These are phyloP conservation scores for Drosophila setifemur DNA, from an alignment of 1,140 invertebrate species.

Conservation along the genomic window DNA sequence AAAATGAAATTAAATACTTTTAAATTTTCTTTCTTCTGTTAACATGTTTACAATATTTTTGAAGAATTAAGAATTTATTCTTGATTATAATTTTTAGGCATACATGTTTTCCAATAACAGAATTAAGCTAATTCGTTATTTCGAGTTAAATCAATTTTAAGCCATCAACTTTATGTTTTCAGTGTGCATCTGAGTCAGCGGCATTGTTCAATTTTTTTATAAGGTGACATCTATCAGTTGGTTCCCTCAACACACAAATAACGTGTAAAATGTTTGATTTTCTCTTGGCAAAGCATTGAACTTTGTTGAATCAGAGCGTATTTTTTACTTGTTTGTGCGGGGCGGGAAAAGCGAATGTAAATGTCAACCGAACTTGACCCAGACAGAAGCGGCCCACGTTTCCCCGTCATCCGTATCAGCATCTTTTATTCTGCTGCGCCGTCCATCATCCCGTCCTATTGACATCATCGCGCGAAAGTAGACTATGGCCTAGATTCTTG, in stretches of 20 bases:
- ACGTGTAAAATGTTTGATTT: conserved; percentile 35
- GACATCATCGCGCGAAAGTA: conserved; percentile 52
- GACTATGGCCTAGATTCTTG: conserved; percentile 41
- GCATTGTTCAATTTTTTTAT: conserved; percentile 23
- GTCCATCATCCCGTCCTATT: conserved; percentile 15
- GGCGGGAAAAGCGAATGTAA: conserved; percentile 35
- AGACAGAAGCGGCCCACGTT: conserved; percentile 49
- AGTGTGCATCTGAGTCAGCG: conserved; percentile 13
- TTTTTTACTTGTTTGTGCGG: not conserved
- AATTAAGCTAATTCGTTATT: no score
- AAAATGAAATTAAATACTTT: no score
- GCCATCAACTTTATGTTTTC: not conserved
- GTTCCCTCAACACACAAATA: conserved; percentile 16
- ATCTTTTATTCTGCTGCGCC: conserved; percentile 3
- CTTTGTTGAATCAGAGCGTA: conserved; percentile 45
- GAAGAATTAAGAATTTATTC: no score
- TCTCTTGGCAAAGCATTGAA: conserved; percentile 55
- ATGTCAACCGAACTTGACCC: conserved; percentile 73
- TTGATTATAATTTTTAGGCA: not conserved
- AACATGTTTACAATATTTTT: no score
- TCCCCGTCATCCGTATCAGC: conserved; percentile 12
- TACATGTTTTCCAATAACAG: no score
- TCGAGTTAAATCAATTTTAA: no score
- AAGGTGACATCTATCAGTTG: conserved; percentile 25
- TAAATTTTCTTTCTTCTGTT: no score